These are phyloP conservation scores for Planococcus citri DNA, from an alignment of 1,140 invertebrate species.

Conservation along the genomic window DNA sequence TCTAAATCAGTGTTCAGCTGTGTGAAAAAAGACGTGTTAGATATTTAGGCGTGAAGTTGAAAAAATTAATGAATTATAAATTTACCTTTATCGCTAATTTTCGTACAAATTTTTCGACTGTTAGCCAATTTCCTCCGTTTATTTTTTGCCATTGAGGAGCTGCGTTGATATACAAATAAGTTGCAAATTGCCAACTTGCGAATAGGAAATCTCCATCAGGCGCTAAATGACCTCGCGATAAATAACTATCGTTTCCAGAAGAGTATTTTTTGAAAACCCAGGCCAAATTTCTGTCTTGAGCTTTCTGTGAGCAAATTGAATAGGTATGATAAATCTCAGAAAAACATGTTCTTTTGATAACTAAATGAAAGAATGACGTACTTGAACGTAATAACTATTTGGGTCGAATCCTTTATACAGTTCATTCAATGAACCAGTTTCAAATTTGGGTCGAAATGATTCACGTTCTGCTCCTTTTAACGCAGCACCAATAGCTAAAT, in stretches of 20 bases:
- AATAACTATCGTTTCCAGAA: background rate
- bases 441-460: constrained; percentile 23
- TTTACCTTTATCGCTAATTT: constrained; percentile 23
- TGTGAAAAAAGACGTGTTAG: constrained; percentile 20
- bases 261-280: background rate
- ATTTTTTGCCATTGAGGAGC: constrained; percentile 41
- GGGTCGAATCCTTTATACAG: constrained; percentile 27
- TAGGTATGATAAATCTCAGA: background rate
- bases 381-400: constrained; percentile 24
- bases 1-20: constrained; percentile 25
- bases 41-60: background rate
- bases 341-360: background rate
- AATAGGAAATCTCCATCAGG: constrained; percentile 42
- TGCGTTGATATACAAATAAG: constrained; percentile 42
- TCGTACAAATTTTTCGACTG: constrained; percentile 34
- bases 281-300: constrained; percentile 15
- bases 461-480: constrained; percentile 13
- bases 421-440: constrained; percentile 22
- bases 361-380: background rate
- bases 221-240: constrained; percentile 39
- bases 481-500: background rate
- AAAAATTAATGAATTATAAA: background rate
- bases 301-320: background rate
- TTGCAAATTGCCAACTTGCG: constrained; percentile 36
- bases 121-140: constrained; percentile 38